Conservation (phyloP, 2,888 invertebrate species). For the Chloromyia formosa region DNA sequence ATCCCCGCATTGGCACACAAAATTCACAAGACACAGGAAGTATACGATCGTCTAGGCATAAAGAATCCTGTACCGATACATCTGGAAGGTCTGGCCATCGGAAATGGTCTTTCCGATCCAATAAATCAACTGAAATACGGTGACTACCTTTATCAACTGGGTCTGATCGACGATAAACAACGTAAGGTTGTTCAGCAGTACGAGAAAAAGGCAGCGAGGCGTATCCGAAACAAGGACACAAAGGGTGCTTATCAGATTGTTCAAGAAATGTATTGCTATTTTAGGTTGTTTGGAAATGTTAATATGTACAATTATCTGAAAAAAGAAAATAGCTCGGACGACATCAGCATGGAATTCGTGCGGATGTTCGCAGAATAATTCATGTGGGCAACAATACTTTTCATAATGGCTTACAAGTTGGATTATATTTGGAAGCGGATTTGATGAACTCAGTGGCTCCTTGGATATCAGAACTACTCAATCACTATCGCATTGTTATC, state of each 20-base stretch:
- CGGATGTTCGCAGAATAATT: constrained; percentile 74
- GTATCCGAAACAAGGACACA: constrained; percentile 67
- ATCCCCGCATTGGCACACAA: constrained; percentile 74
- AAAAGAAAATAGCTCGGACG: too few relatives aligned
- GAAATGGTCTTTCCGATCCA: constrained; percentile 84
- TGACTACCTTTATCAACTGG: constrained; percentile 81
- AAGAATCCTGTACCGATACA: constrained; percentile 55
- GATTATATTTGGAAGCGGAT: constrained; percentile 75
- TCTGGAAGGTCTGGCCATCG: constrained; percentile 68
- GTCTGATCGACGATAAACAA: constrained; percentile 69
- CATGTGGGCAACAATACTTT: constrained; percentile 86
- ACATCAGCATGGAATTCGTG: constrained; percentile 56
- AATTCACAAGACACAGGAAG: constrained; percentile 65
- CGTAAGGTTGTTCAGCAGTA: constrained; percentile 69
- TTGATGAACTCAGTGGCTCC: constrained; percentile 83
- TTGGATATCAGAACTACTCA: constrained; percentile 74
- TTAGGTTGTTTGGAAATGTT: constrained; percentile 56
- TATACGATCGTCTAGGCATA: constrained; percentile 48
- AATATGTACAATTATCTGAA: constrained; percentile 63
- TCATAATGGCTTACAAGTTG: constrained; percentile 71
- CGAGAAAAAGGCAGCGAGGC: too few relatives aligned
- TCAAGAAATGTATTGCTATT: too few relatives aligned
- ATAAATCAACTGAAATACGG: constrained; percentile 79
- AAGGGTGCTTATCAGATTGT: constrained; percentile 76
- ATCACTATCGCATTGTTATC: constrained; percentile 77